These are phyloP conservation scores for Anoura caudifer DNA, from an alignment of 2,113 vertebrate genomes.

Conservation along the genomic window DNA sequence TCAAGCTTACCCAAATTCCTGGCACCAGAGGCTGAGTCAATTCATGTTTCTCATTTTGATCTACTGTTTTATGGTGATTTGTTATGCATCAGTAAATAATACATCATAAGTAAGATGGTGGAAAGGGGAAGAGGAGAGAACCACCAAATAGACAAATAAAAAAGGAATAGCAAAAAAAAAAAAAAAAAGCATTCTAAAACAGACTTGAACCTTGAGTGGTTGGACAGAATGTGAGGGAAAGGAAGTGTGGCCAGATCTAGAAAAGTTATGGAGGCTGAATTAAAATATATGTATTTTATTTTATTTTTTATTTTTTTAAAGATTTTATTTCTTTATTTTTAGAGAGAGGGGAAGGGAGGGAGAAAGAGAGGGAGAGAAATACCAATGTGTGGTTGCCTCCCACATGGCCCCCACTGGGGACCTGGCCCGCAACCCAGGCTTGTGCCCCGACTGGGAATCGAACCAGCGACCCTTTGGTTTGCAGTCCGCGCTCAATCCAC, in stretches of 20 bases:
- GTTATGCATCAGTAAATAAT: background rate
- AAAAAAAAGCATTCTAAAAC: conserved; percentile 10
- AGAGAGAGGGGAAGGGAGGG: no score
- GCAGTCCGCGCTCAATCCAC: no score
- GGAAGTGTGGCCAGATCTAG: background rate
- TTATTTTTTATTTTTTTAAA: no score
- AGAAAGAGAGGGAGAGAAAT: no score
- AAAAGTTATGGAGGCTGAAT: background rate
- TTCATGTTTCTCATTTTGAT: background rate
- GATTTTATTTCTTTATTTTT: no score
- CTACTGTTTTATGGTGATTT: background rate
- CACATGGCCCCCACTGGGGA: no score
- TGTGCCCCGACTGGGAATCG: no score
- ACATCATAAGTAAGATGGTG: background rate
- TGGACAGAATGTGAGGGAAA: background rate
- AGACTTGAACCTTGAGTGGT: background rate
- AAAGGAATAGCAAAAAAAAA: background rate
- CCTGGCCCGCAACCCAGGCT: no score
- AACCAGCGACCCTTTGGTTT: no score
- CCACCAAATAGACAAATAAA: background rate
- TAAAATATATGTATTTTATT: background rate
- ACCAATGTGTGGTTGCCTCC: no score
- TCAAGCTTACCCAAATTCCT: background rate
- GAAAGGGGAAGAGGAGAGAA: background rate
- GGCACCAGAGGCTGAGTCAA: background rate